Base-by-base conservation (phyloP, 2,888 invertebrate genomes). In the Conus canariensis region DNA sequence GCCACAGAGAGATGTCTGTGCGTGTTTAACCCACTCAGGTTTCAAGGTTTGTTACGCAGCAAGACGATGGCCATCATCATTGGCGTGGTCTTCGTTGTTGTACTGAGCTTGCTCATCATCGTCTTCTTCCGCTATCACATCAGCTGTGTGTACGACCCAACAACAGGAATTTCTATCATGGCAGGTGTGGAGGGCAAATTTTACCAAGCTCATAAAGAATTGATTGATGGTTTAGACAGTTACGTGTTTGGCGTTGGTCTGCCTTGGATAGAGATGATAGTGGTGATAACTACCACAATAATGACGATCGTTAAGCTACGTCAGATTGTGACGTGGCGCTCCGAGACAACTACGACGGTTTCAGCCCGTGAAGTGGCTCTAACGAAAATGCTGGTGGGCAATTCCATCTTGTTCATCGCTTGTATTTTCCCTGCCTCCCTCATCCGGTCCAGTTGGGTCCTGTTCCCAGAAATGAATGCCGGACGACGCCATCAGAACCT, bases 311-410 rank as follows among this genome's bases (percentile, higher is more conserved):
- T 87, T 5, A 87, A 70, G 25, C 56, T 87, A 19, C 67, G 70
- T 19, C 45, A 87, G 87, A 67, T 60, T 22, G 70, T 67, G 10
- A 60, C 19, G 4, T 87, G 87, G 87, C 30, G 87, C 0, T 25
- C 67, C 1, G 70, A 60, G 22, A 70, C 82, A 2, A 64, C 88
- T 9, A 56, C 88, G 8, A 22, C 87, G 9, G 22, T 74, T 19
- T 87, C 87, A 5, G 25, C 70, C 56, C 67, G 25, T 14, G 87
- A 87, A 45, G 56, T 87, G 70, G 70, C 87, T n/a, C 70, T 87
- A 70, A 87, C 87, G 4, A 87, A 87, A 30, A 87, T 87, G 87
- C 25, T 87, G 45, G 45, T 87, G n/a, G 45, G 56, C 22, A 70
- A 25, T 1, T 87, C 87, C 3, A 30, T 87, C n/a, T 70, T 70